Evolutionary conservation across 2,113 vertebrate species (phyloP).

Genomic region (Leucosticte australis): DNA sequence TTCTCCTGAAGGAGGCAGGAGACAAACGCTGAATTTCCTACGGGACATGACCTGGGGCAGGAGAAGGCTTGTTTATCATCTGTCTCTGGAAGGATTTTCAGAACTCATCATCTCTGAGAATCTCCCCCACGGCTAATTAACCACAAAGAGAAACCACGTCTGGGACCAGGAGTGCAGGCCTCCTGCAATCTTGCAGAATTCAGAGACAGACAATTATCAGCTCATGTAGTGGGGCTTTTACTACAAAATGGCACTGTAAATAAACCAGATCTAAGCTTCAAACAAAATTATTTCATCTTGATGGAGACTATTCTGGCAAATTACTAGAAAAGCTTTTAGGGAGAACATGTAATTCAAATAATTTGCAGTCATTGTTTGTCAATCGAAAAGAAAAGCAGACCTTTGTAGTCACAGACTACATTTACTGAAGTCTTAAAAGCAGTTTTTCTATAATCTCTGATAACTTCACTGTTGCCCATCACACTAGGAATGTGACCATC

Average conservation of each 20-base stretch:
- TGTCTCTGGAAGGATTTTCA: not conserved
- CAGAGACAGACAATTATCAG: not conserved
- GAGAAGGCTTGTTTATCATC: not conserved
- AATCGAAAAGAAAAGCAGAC: not conserved
- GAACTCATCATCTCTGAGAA: not conserved
- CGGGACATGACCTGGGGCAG: not conserved
- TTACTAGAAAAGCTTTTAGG: slow-evolving; percentile 14
- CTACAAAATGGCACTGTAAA: not conserved
- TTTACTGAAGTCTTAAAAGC: not conserved
- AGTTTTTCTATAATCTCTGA: not conserved
- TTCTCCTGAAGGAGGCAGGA: not conserved
- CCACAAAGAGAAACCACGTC: not conserved
- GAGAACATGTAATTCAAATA: not conserved
- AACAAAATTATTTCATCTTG: not conserved
- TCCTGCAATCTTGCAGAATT: not conserved
- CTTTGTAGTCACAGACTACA: not conserved
- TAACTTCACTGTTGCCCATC: not conserved
- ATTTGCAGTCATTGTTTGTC: not conserved
- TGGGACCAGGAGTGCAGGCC: not conserved
- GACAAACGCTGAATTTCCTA: not conserved
- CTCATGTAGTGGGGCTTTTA: not conserved
- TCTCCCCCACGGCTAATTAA: not conserved
- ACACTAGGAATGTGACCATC: not conserved
- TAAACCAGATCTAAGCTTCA: not conserved
- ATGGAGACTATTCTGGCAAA: not conserved